These are phyloP conservation scores for Sinocyclocheilus anophthalmus DNA, from an alignment of 2,113 vertebrate species.

Conservation along the genomic window DNA sequence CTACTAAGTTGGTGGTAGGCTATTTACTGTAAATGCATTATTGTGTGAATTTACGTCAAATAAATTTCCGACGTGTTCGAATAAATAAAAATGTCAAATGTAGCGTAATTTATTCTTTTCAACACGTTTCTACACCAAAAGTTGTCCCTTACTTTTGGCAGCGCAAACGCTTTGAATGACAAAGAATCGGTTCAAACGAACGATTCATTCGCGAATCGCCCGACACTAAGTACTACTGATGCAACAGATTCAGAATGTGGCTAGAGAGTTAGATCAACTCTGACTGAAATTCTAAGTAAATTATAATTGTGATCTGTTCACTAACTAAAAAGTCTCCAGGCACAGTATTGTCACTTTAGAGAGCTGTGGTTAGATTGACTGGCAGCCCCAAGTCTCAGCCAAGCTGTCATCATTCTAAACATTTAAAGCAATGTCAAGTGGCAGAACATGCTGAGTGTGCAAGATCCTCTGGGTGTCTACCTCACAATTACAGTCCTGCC, in stretches of 20 bases:
- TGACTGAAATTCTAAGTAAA: neutral
- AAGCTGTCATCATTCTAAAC: slow-evolving; percentile 9
- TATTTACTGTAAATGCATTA: too few relatives aligned
- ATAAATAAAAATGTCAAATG: neutral
- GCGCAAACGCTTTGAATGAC: neutral
- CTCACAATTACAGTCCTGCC: neutral
- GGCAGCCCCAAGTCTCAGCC: neutral
- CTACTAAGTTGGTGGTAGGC: too few relatives aligned
- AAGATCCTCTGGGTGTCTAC: neutral
- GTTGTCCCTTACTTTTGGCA: neutral
- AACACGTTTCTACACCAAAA: neutral
- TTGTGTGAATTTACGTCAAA: too few relatives aligned
- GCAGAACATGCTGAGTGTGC: neutral
- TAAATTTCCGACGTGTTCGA: too few relatives aligned
- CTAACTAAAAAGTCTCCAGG: neutral
- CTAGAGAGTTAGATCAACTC: neutral
- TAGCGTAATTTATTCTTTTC: neutral
- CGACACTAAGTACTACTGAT: neutral
- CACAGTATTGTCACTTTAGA: neutral
- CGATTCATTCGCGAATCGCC: neutral
- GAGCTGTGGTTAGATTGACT: neutral
- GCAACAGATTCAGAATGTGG: neutral
- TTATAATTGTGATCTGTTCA: neutral
- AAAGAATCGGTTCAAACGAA: neutral
- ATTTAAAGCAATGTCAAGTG: neutral